A percentile compares a stretch with the other conserved stretches of the same genome.
These are phyloP conservation scores for Cisticola juncidis DNA, from an alignment of 2,113 vertebrate genomes.

Conservation along the genomic window DNA sequence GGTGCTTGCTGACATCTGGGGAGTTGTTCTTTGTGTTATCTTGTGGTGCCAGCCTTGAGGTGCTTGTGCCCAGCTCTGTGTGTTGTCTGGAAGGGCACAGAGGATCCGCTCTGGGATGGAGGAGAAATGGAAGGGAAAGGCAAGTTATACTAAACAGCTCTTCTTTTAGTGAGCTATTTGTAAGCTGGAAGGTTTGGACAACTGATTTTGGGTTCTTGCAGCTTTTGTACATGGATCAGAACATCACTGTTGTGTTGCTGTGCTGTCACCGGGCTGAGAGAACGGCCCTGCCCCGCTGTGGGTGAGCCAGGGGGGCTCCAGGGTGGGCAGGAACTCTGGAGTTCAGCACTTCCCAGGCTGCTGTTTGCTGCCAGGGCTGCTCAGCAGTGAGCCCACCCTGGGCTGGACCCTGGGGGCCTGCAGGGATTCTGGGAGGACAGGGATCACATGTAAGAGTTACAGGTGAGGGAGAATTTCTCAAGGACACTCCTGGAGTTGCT, in stretches of 20 bases:
- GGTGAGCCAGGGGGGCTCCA: not conserved
- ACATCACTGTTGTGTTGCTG: not conserved
- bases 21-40: not conserved
- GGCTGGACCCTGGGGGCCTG: not conserved
- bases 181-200: not conserved
- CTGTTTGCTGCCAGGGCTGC: not conserved
- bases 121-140: not conserved
- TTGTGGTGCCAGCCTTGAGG: not conserved
- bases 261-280: not conserved
- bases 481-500: not conserved
- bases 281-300: accelerated
- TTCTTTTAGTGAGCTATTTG: not conserved
- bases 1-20: not conserved
- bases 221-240: not conserved
- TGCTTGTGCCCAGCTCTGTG: not conserved
- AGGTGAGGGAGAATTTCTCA: not conserved
- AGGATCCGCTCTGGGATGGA: not conserved
- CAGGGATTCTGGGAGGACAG: accelerated
- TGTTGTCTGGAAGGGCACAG: not conserved
- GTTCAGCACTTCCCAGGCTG: not conserved
- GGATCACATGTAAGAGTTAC: accelerated
- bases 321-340: not conserved
- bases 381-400: not conserved
- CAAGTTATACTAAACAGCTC: not conserved
- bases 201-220: not conserved